Base-by-base conservation (phyloP, 2,888 invertebrate genomes). In the Thysanoteuthis rhombus region DNA sequence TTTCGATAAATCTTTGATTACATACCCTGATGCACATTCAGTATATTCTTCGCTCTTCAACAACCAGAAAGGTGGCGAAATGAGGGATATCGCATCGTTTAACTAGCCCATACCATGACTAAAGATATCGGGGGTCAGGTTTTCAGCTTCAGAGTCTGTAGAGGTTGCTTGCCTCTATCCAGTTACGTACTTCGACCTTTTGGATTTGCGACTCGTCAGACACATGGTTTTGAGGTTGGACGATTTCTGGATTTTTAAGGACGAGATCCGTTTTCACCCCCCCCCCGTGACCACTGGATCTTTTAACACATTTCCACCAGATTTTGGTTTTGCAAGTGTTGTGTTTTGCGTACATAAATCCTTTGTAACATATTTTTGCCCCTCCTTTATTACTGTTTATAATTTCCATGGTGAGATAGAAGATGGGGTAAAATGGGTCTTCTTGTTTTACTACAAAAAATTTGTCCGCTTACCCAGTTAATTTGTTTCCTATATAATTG, bases 301-400 rank as follows among this genome's bases (percentile, higher is more conserved):
- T 75, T 75, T 75, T 75, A 10, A 75, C 75, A 38, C 91, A 91
- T 22, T 39, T 91, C 42, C 91, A 91, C 42, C 91, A 40, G 8
- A 91, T 22, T 39, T 39, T 91, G 28, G 39, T 39, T 28, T 42
- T 91, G 6, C 91, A 28, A 12, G 39, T 91, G 3, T 39, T 22
- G 22, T 91, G 91, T 91, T 39, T 91, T 28, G 91, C 39, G 32
- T 91, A 91, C 91, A 91, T 91, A 16, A 32, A n/a, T 6, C 91
- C 91, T 39, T 91, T 10, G 19, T 40, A 91, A n/a, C 91, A 91
- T 28, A 91, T 22, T n/a, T 91, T 42, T n/a, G 91, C 91, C 16
- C 91, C 91, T 2, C 91, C 91, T n/a, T 91, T 42, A 91, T 91
- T 91, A 91, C 91, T 91, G 75, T 75, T n/a, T n/a, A 75, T 75